Evolutionary conservation across 2,113 vertebrate genomes (phyloP), one percentile per base, ranked within the genome.

Genomic region (Aspidoscelis tigris): DNA sequence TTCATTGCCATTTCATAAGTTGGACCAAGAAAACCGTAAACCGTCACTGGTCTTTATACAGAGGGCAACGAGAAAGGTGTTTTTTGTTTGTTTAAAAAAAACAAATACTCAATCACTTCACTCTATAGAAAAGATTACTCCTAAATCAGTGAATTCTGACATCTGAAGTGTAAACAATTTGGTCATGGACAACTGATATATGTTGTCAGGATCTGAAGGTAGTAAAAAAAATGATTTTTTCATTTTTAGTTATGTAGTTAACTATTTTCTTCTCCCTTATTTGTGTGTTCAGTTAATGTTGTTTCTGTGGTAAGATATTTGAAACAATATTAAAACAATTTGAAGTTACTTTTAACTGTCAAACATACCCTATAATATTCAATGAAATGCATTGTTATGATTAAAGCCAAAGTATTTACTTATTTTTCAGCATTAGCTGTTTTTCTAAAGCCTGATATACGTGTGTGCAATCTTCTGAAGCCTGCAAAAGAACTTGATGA

Each of bases 381-480:
- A 70, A 47, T 84, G 66, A 53, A 74, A 12, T 53, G 33, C 39
- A 21, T 65, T 70, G 71, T 24, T 26, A 71, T 71, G 58, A 61
- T 61, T 4, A 68, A 66, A 80, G 4, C 21, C n/a, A 21, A 84
- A 77, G 53, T 70, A 0, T 4, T 20, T 14, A n/a, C 21, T 69
- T 78, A 10, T 0, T 5, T 7, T 0, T 20, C 0, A 55, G 24
- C n/a, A 12, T 58, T 44, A 75, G 11, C 12, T 24, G 7, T 0
- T 1, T 44, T 50, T 70, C 76, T 61, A 24, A 43, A 73, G 24
- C 16, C 33, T 33, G 12, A 22, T 61, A 61, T 61, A 61, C 18
- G 58, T 61, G 58, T 58, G 0, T 73, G 53, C 66, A 33, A 16
- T 72, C 61, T 47, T 53, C 41, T 73, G 22, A 3, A 74, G 21